Evolutionary conservation across 2,888 invertebrate genomes (phyloP).

Genomic region (Philereme vetulata): DNA sequence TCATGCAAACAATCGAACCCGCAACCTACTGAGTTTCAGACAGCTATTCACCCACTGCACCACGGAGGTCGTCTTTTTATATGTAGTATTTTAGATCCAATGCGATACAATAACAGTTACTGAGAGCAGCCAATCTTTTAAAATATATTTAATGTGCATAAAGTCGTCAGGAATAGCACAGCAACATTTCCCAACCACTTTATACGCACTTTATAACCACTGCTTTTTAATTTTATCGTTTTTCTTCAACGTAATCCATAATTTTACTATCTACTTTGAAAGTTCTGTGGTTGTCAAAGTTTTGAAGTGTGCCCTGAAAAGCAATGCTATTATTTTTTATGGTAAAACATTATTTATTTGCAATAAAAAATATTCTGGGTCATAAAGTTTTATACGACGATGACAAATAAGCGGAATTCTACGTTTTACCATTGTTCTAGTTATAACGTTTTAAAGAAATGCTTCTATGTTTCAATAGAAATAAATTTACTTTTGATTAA

Average conservation of each 20-base stretch:
- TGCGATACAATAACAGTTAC: conserved; percentile 1
- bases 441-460: conserved; percentile 8
- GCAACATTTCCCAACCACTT: conserved; percentile 33
- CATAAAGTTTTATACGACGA: conserved; percentile 22
- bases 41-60: too few species aligned
- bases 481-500: background rate
- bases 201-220: conserved; percentile 45
- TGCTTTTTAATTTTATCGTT: conserved; percentile 56
- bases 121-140: conserved; percentile 5
- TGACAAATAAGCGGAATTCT: conserved; percentile 23
- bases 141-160: conserved; percentile 26
- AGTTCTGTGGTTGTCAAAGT: conserved; percentile 38
- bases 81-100: background rate
- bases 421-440: conserved; percentile 20
- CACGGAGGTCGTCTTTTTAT: background rate
- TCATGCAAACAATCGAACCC: too few species aligned
- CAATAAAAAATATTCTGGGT: conserved; percentile 28
- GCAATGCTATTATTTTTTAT: conserved; percentile 34
- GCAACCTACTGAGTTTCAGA: too few species aligned
- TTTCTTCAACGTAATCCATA: conserved; percentile 47
- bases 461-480: conserved; percentile 4
- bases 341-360: conserved; percentile 32
- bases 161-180: conserved; percentile 32
- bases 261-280: conserved; percentile 40
- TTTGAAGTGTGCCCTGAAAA: conserved; percentile 37